Base-by-base conservation (phyloP, 2,888 invertebrate genomes). In the Eremobia ochroleuca region DNA sequence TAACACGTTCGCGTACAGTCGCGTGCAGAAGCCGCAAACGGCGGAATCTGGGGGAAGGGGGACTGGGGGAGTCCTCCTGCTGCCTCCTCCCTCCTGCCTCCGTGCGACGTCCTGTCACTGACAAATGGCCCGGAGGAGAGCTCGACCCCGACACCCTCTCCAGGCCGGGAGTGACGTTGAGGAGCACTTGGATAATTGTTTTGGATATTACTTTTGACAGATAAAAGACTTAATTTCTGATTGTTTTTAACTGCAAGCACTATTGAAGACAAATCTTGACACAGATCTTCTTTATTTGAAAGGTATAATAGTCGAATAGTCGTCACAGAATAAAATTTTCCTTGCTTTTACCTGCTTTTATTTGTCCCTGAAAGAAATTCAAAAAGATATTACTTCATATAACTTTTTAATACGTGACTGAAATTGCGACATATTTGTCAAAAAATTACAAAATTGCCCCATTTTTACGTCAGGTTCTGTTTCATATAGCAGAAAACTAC, bases 81-180 rank as follows among this genome's bases (percentile, higher is more conserved):
- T 67, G 68, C 73, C 82, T 78, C 81, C 76, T 87, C 64, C 73
- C 76, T 81, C 80, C 74, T 79, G 87, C 83, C 85, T 81, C 90
- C 91, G 90, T 91, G 93, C 94, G 95, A 94, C 95, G 96, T 95
- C 95, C 96, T 96, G 96, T 95, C 96, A 96, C 96, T 96, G 96
- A 96, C 96, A 96, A 96, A 96, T 96, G 96, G 96, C 95, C 94
- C 94, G 96, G 93, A 95, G 96, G 94, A 95, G 95, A 94, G 92
- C 93, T 93, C 95, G 95, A 96, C 96, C 95, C 94, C 93, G 89
- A 92, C 95, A 95, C 96, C 96, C 96, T 94, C 94, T 94, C 90
- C 88, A 92, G 90, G 86, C 90, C 91, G 90, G 89, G 84, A 52
- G 92, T 92, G 81, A 49, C 43, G 89, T 92, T 55, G n/a, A n/a